Base-by-base conservation (phyloP, 2,113 vertebrate genomes). In the Clupea harengus region DNA sequence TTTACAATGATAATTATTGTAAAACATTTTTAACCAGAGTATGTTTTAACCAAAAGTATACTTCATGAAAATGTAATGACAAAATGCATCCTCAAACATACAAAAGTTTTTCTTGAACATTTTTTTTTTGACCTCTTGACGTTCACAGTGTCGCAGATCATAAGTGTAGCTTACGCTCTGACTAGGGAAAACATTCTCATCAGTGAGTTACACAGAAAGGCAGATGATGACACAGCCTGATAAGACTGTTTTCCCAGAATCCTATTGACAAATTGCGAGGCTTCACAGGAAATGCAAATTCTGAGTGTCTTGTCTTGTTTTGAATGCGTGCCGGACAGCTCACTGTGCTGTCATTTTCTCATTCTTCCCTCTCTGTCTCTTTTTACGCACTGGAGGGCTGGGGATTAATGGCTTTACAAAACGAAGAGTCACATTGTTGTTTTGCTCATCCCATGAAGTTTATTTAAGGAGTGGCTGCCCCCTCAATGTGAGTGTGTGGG, bases 391-490 rank as follows among this genome's bases (percentile, higher is more conserved):
- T 83, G 49, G 45, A 86, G 84, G 39, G 11, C 44, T 10, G 28
- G 72, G 28, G 72, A 32, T 39, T 78, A 32, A 4, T 39, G 28
- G 67, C 28, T 75, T 28, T 75, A 32, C 25, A 75, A 75, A 75
- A 39, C 25, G 4, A 10, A 78, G 72, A 78, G 72, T 28, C 72
- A 13, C 32, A 39, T 2, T 15, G 28, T 32, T 39, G 28, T 78
- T 78, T 78, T 44, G 72, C 72, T 78, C 72, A 78, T 78, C 72
- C 72, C 4, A 15, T 39, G 72, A 78, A 28, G 72, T 78, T 78
- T 78, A 78, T 78, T 32, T 78, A 78, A 78, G 72, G 72, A 78
- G 72, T 78, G 32, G 13, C 52, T 15, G 6, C 13, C 13, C 72
- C 72, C 20, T 67, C 64, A 25, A 28, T 67, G n/a, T 67, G 72